Percentiles rank a stretch among this genome's conserved stretches.
Evolutionary conservation across 2,113 vertebrate species (phyloP).

Genomic region (Sphyrna mokarran): DNA sequence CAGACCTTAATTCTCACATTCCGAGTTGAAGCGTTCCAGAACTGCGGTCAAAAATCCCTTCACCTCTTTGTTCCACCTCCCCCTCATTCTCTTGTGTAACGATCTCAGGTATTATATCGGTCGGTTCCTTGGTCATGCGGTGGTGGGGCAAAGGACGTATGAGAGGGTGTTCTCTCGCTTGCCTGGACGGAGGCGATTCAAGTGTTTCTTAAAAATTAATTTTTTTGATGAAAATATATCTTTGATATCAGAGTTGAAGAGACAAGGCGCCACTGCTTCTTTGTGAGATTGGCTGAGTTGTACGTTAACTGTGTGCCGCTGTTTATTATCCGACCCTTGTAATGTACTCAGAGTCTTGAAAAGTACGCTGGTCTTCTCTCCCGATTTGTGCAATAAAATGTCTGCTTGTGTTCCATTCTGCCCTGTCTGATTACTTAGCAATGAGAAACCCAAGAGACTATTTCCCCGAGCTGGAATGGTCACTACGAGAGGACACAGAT

Average conservation of each 20-base stretch:
- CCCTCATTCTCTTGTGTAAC: neutral
- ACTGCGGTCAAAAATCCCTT: neutral
- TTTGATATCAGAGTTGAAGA: neutral
- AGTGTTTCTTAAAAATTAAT: constrained; percentile 25
- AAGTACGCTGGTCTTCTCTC: constrained; percentile 7
- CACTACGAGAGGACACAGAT: too few relatives aligned
- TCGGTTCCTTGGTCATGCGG: neutral
- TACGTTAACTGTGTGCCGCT: neutral
- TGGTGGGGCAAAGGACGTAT: too few relatives aligned
- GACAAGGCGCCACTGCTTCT: neutral
- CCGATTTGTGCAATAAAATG: constrained; percentile 20
- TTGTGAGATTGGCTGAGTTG: neutral
- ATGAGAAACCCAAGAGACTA: too few relatives aligned
- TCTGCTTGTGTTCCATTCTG: neutral
- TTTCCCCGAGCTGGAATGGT: too few relatives aligned
- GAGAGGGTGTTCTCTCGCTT: neutral
- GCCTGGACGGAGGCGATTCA: neutral
- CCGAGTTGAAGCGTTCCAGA: neutral
- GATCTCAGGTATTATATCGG: constrained; percentile 24
- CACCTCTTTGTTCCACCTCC: too few relatives aligned
- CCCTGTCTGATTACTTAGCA: neutral
- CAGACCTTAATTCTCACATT: neutral
- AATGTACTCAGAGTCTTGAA: neutral
- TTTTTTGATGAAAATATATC: constrained; percentile 18
- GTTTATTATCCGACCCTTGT: neutral